Conservation (phyloP, 1,140 invertebrate species). For the Penaeus indicus region DNA sequence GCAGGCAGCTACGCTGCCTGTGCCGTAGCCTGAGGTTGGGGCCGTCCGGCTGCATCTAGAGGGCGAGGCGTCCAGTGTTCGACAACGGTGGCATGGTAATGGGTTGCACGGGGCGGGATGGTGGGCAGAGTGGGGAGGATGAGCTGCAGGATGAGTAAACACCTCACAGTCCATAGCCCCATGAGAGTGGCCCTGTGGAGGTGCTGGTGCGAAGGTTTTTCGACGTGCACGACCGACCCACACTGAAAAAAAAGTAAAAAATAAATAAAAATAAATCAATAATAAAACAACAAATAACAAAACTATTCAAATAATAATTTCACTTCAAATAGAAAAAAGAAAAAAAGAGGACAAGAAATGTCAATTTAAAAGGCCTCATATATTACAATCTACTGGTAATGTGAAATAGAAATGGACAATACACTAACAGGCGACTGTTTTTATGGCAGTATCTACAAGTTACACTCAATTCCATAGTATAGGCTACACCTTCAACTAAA, state of each 20-base stretch:
- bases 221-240: constrained; percentile 73
- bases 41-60: constrained; percentile 55
- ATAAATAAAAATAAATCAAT: constrained; percentile 1
- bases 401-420: no score
- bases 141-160: constrained; percentile 66
- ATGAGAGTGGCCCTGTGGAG: constrained; percentile 68
- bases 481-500: no score
- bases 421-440: no score
- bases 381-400: no score
- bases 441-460: not conserved
- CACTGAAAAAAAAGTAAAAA: constrained; percentile 70
- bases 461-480: no score
- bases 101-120: constrained; percentile 71
- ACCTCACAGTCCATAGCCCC: constrained; percentile 72
- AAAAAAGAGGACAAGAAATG: not conserved
- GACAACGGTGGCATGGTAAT: constrained; percentile 71
- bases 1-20: constrained; percentile 40
- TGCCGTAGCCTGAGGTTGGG: constrained; percentile 55
- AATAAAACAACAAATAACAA: constrained; percentile 1
- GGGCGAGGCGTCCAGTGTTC: constrained; percentile 61
- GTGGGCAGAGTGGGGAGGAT: constrained; percentile 73
- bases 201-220: constrained; percentile 73
- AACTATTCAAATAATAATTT: not conserved
- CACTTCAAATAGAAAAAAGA: not conserved
- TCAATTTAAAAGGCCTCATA: no score